These are phyloP conservation scores for Eudasyphora cyanicolor DNA, from an alignment of 2,888 invertebrate genomes.

Conservation along the genomic window DNA sequence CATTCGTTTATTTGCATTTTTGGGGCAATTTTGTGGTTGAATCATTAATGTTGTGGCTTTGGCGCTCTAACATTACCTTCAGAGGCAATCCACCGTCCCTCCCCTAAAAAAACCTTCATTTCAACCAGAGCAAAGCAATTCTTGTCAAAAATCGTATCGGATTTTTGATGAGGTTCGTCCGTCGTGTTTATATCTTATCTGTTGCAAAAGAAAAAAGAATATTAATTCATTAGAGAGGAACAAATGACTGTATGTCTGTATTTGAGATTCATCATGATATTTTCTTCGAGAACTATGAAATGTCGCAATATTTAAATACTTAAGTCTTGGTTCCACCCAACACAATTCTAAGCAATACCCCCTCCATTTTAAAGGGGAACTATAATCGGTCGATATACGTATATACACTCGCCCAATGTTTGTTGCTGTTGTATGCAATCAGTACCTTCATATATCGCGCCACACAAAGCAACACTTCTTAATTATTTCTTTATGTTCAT, in stretches of 20 bases:
- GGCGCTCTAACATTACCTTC: no score
- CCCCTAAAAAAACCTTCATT: background rate
- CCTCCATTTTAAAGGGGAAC: background rate
- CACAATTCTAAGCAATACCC: no score
- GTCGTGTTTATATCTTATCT: constrained; percentile 19
- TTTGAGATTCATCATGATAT: no score
- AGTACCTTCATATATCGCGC: no score
- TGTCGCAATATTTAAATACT: constrained; percentile 33
- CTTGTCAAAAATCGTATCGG: no score
- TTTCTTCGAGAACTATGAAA: constrained; percentile 9
- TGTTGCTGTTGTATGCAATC: background rate
- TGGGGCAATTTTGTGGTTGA: no score
- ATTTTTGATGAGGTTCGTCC: no score
- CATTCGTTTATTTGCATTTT: background rate
- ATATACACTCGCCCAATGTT: background rate
- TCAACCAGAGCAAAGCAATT: background rate
- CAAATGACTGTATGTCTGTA: background rate
- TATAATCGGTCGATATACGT: background rate
- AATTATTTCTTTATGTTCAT: background rate
- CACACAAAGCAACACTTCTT: background rate
- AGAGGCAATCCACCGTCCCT: no score
- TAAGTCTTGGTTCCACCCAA: background rate
- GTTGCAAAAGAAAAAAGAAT: background rate
- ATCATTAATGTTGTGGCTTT: background rate
- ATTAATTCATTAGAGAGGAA: constrained; percentile 1